Evolutionary conservation across 2,113 vertebrate species (phyloP), one percentile per base, ranked within the genome.

Genomic region (Spea bombifrons): DNA sequence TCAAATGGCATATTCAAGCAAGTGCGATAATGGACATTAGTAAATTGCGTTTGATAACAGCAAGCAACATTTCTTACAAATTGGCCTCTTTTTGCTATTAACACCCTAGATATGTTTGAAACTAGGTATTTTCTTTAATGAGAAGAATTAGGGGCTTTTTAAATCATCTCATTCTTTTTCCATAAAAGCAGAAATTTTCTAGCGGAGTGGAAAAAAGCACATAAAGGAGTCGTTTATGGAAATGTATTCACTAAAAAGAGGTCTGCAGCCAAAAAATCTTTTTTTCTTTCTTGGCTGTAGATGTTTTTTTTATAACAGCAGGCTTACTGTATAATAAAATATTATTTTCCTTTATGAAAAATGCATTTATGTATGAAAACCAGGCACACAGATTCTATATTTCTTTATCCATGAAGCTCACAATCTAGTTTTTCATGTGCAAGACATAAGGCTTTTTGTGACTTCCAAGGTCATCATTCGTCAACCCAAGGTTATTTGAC

Each of bases 211-310:
- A 61, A 67, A 13, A 52, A 47, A 57, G 70, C 15, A 44, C 30
- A 71, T 48, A 78, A 71, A 71, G 57, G 17, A 71, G 52, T 71
- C 52, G 55, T 63, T 78, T 64, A 78, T 78, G 76, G 65, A 78
- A 71, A 71, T 78, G 47, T 63, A 78, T 71, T 64, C 68, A 53
- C 46, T 50, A 50, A 64, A 71, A 52, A 55, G 16, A 65, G 53
- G 64, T 17, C 47, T 50, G 44, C 68, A 64, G 68, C 67, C 17
- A 78, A 78, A 59, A 73, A 76, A 61, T 61, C 30, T 50, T 30
- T 16, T 45, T 7, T 65, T 15, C 30, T 66, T 46, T 69, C 55
- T 77, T 77, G 66, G 66, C 66, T 49, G 15, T 4, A 70, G 15
- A 15, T 7, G 53, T 8, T 7, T 70, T 70, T 43, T 61, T 15